Evolutionary conservation across 2,113 vertebrate species (phyloP), one percentile per base, ranked within the genome.

Genomic region (Pardalotus punctatus): DNA sequence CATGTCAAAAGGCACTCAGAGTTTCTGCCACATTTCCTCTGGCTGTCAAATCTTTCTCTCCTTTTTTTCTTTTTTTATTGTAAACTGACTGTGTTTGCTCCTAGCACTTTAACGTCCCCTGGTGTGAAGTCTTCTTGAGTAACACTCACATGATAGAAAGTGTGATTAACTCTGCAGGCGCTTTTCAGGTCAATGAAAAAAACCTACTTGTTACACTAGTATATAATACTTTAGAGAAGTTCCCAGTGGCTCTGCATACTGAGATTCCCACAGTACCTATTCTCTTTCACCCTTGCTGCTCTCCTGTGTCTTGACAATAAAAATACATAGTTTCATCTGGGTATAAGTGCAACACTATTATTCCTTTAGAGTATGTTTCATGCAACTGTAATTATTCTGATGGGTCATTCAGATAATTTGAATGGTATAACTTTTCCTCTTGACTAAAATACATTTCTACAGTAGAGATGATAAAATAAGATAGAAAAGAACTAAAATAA

Each of bases 131-230:
- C 88, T 96, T 79, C 89, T 81, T 76, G 80, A 94, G 93, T 94
- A 96, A 88, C 82, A 72, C 77, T 97, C 93, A 94, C 73, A 51
- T 31, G 70, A 93, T 56, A 88, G 51, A 81, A 79, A 81, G 94
- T 94, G 95, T 94, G 96, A 96, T 96, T 96, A 97, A 97, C 94
- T 97, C 97, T 43, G 94, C 88, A 95, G 97, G 97, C 0, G 16
- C 69, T 96, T 96, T 96, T 92, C 91, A 50, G 66, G 93, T 96
- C 95, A 95, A 83, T 90, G 93, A 96, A 89, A 88, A 96, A 94
- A 85, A 19, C 53, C 87, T 76, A 88, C 70, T 72, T 67, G 95
- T 81, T 79, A 93, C 79, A 80, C 88, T 94, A 96, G 94, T 92
- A 94, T 86, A 28, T 90, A 83, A 92, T 88, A 82, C 25, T 95